phyloP scores from a whole-genome alignment of 2,888 invertebrate genomes.

The Calliphora vomitoria region DNA sequence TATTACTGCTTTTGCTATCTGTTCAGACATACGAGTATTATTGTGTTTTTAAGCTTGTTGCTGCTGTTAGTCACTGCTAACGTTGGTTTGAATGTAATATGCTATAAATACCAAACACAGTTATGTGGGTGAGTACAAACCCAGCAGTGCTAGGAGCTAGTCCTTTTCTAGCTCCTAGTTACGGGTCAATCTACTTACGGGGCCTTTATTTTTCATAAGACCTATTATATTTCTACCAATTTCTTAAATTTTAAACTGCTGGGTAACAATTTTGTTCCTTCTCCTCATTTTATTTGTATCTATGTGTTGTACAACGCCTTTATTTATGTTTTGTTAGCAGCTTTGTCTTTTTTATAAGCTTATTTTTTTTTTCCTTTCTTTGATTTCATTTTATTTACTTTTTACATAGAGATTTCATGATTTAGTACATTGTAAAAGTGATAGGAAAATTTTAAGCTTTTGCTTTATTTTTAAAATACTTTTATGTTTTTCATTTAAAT shows the following conservation, averaged over 20 bases:
- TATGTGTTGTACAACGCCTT: slow-evolving; percentile 15
- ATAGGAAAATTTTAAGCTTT: slow-evolving; percentile 27
- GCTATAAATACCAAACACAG: too few relatives aligned
- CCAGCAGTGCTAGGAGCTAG: too few relatives aligned
- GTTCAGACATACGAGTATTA: background rate
- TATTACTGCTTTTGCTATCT: background rate
- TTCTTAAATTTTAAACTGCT: too few relatives aligned
- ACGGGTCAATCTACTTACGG: too few relatives aligned
- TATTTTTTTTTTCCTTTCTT: background rate
- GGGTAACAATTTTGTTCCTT: background rate
- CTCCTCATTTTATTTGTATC: background rate
- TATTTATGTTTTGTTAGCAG: slow-evolving; percentile 22
- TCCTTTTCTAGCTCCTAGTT: too few relatives aligned
- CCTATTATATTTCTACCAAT: background rate
- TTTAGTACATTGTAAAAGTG: background rate
- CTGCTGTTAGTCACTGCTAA: slow-evolving; percentile 41
- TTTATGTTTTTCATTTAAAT: slow-evolving; percentile 31
- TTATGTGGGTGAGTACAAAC: too few relatives aligned
- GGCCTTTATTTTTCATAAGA: background rate
- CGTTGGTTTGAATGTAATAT: background rate
- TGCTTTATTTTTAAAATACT: slow-evolving; percentile 26
- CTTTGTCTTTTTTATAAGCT: slow-evolving; percentile 19
- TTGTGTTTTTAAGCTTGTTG: slow-evolving; percentile 9
- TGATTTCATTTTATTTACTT: background rate
- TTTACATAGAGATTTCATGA: slow-evolving; percentile 1